A percentile compares a stretch with the other conserved stretches of the same genome.
phyloP scores from a whole-genome alignment of 2,888 invertebrate genomes.

The Timema podura region DNA sequence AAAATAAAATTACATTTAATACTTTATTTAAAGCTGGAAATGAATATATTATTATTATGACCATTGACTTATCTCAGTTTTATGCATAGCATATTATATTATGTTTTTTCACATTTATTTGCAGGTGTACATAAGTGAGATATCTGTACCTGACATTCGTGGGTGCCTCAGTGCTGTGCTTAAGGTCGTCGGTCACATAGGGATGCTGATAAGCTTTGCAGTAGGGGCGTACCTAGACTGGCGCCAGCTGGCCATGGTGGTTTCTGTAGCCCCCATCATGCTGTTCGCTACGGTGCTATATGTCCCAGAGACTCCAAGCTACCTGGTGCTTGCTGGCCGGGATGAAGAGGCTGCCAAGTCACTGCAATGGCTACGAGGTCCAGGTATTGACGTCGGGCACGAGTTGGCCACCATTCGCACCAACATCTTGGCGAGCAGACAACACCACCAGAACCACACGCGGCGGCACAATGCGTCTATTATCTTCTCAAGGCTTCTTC shows the following conservation, averaged over 20 bases:
- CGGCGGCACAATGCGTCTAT: slow-evolving; percentile 43
- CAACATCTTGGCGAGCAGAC: slow-evolving; percentile 50
- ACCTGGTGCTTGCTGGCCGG: slow-evolving; percentile 69
- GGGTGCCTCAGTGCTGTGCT: slow-evolving; percentile 82
- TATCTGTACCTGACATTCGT: slow-evolving; percentile 79
- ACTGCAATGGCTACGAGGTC: slow-evolving; percentile 77
- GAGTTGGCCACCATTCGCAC: slow-evolving; percentile 68
- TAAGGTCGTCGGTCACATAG: slow-evolving; percentile 81
- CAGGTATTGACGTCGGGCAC: slow-evolving; percentile 69
- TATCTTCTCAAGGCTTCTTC: slow-evolving; percentile 49
- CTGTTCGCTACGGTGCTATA: slow-evolving; percentile 63
- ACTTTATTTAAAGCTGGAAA: too few relatives aligned
- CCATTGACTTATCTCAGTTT: too few relatives aligned
- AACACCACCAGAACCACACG: slow-evolving; percentile 40
- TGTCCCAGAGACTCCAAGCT: slow-evolving; percentile 87
- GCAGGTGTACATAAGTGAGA: slow-evolving; percentile 87
- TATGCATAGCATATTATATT: too few relatives aligned
- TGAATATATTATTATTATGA: too few relatives aligned
- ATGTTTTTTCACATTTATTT: slow-evolving; percentile 28
- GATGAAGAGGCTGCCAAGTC: slow-evolving; percentile 68
- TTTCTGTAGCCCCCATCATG: slow-evolving; percentile 71
- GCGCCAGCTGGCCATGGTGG: slow-evolving; percentile 77
- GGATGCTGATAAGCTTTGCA: slow-evolving; percentile 77
- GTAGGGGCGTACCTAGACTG: slow-evolving; percentile 80
- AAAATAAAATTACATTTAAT: too few relatives aligned